Evolutionary conservation across 1,140 invertebrate genomes (phyloP), one percentile per base, ranked within the genome.

Genomic region (Macrosteles quadrilineatus): DNA sequence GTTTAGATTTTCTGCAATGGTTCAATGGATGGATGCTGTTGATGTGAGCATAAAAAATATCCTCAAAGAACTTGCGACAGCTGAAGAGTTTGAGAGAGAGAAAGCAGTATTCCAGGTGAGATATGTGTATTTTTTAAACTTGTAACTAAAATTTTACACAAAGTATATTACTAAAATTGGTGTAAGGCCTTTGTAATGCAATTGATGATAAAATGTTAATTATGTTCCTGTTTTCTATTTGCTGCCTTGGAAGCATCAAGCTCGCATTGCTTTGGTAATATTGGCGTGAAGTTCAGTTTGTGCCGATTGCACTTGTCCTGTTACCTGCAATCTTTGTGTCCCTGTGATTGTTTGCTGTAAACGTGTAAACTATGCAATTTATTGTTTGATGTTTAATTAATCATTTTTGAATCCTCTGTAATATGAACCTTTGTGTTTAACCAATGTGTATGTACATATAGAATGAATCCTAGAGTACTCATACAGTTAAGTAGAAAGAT

Each of bases 11-110:
- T 83, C 86, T 29, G 90, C 92, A 67, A 94, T 97, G 87, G 87
- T 89, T n/a, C 80, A 83, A 45, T 98, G 95, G 94, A 96, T 97
- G 92, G 89, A 95, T 76, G 86, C 87, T 55, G 92, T 98, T 0
- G 94, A 97, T 77, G 85, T 85, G 65, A 90, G 90, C 29, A 85
- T 97, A 70, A 88, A 90, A 75, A 90, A 89, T 66, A 91, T 97
- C 72, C 87, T 94, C 3, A 87, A 90, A 69, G 93, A 97, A 80
- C 88, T 95, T 2, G 87, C 90, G 64, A 90, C 90, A 1, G 85
- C 91, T 75, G 91, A 95, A 74, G 93, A 96, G 73, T 98, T 97
- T 79, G 94, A 97, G 78, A 86, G 87, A 70, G 89, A 96, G 80
- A 93, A 94, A 79, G 87, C 87, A 25, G 87, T 92, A 76, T 97